These are phyloP conservation scores for Poecilia wingei DNA, from an alignment of 2,797 vertebrate species.

Conservation along the genomic window DNA sequence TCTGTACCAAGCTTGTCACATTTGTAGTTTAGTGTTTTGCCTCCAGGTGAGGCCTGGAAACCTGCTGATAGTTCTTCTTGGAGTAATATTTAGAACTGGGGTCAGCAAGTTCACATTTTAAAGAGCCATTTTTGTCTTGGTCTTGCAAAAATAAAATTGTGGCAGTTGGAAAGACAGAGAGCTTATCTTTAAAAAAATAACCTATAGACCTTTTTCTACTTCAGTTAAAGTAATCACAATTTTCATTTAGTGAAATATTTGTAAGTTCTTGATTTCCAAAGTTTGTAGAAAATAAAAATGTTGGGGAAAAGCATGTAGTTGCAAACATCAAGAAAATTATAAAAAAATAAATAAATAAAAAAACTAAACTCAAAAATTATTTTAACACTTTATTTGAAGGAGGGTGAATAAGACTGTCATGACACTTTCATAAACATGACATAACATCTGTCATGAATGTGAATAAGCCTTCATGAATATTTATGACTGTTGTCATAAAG, in stretches of 20 bases:
- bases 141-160: not conserved
- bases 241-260: not conserved
- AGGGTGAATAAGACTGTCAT: too few relatives aligned
- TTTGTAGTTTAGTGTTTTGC: constrained; percentile 55
- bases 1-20: constrained; percentile 59
- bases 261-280: not conserved
- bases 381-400: too few relatives aligned
- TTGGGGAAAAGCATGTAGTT: not conserved
- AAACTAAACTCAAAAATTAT: not conserved
- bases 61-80: constrained; percentile 72
- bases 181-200: not conserved
- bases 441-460: too few relatives aligned
- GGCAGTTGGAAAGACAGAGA: not conserved
- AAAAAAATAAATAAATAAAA: not conserved
- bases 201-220: not conserved
- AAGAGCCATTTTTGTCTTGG: not conserved
- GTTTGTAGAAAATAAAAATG: not conserved
- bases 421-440: too few relatives aligned
- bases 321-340: not conserved
- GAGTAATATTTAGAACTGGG: constrained; percentile 26
- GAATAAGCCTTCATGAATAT: too few relatives aligned
- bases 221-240: not conserved
- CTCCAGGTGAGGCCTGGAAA: constrained; percentile 69
- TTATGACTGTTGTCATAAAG: too few relatives aligned
- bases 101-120: not conserved